Base-by-base conservation (phyloP, 1,140 invertebrate species). In the Schmidtea mediterranea region DNA sequence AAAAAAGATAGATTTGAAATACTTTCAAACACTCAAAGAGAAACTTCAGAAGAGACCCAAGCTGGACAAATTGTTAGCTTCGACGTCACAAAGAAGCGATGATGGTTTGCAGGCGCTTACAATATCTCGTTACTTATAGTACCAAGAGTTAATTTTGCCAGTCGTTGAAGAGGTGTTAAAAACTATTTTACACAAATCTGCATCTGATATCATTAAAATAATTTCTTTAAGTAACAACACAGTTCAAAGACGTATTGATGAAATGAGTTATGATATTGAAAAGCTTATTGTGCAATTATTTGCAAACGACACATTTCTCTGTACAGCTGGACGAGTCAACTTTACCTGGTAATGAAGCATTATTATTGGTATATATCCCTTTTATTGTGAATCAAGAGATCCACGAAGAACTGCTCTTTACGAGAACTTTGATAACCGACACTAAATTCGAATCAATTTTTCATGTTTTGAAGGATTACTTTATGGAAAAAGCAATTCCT, bases 401-500 rank as follows among this genome's bases (percentile, higher is more conserved):
- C 8, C 12, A 16, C 18, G 24, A 51, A 47, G 26, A 51, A 47
- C 21, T 51, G 22, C 43, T 53, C 36, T 53, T 53, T 50, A 43
- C 47, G 3, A 46, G 23, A 46, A 46, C 49, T 24, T 48, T 53
- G 15, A 32, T 39, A 50, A 52, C 52, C 21, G 37, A 53, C 40
- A 51, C 52, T n/a, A 53, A 49, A 50, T 47, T 36, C 15, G 37
- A 52, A 48, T 39, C 48, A 5, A 49, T 53, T 41, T 53, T 52
- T 48, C 12, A 52, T 36, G 23, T 24, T 32, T 48, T 59, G 38
- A 45, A 58, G 56, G 57, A 57, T 61, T 53, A 43, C 32, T 56
- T 15, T 52, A 54, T 51, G 26, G 26, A 32, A 32, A 56, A 57
- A 50, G 50, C 50, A 43, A 54, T 59, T 49, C 55, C 54, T 22